phyloP scores from a whole-genome alignment of 2,797 vertebrate genomes.

The Phrynocephalus forsythii region DNA sequence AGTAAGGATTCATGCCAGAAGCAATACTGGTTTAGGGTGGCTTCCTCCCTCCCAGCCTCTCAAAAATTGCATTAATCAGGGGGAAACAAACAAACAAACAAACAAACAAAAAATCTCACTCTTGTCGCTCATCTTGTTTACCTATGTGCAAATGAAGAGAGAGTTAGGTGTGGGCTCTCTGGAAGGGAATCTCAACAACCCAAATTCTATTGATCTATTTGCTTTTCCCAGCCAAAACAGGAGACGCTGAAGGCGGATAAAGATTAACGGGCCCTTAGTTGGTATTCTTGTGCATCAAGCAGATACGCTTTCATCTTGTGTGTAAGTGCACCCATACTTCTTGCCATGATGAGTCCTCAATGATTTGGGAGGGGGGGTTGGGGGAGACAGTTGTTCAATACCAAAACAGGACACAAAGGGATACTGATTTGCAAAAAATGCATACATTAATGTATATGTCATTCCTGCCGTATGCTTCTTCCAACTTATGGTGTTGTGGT shows the following conservation, averaged over 20 bases:
- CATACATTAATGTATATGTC: too few species aligned
- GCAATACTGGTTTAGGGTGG: not conserved
- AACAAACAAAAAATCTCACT: not conserved
- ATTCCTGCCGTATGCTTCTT: too few species aligned
- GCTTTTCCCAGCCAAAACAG: not conserved
- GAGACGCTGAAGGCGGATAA: not conserved
- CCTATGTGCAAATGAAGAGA: conserved; percentile 10
- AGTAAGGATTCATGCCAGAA: conserved; percentile 17
- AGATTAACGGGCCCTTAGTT: not conserved
- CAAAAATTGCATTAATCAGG: conserved; percentile 22
- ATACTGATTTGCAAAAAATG: too few species aligned
- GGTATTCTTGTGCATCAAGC: not conserved
- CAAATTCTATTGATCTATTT: not conserved
- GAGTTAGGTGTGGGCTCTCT: conserved; percentile 7
- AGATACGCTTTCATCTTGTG: not conserved
- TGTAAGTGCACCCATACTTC: not conserved
- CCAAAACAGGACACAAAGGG: too few species aligned
- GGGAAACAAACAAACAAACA: conserved; percentile 16
- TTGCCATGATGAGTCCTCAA: too few species aligned
- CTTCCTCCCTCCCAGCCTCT: not conserved
- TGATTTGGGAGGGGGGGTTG: too few species aligned
- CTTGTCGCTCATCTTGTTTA: conserved; percentile 23
- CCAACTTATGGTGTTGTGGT: too few species aligned
- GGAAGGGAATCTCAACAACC: not conserved
- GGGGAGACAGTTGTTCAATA: too few species aligned